These are phyloP conservation scores for Odontothrips loti DNA, from an alignment of 2,888 invertebrate genomes.

Conservation along the genomic window DNA sequence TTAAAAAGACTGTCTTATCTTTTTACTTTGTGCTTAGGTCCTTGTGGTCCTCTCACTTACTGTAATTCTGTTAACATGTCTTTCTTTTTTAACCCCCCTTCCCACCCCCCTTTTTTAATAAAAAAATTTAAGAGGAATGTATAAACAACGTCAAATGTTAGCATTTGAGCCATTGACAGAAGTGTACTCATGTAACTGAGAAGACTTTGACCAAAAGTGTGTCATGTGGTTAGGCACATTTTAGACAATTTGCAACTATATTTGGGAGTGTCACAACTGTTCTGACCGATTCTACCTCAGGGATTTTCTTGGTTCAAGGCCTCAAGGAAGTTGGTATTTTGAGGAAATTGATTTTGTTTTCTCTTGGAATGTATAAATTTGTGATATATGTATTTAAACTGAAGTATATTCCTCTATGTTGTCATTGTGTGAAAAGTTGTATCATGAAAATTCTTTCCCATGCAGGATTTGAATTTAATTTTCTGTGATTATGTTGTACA, in stretches of 20 bases:
- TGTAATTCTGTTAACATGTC: neutral
- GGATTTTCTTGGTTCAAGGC: neutral
- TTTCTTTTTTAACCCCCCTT: neutral
- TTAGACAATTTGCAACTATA: neutral
- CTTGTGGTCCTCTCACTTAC: neutral
- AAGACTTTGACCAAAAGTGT: neutral
- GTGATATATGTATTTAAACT: slow-evolving; percentile 17
- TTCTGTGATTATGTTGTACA: slow-evolving; percentile 13
- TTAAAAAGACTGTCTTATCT: neutral
- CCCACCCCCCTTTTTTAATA: neutral
- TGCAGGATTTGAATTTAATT: neutral
- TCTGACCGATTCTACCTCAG: neutral
- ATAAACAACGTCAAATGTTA: neutral
- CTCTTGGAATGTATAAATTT: neutral
- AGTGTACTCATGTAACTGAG: neutral
- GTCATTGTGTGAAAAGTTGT: neutral
- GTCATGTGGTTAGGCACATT: neutral
- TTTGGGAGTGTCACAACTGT: neutral
- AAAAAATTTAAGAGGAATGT: neutral
- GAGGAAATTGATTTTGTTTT: neutral
- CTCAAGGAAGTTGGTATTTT: neutral
- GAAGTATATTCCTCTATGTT: neutral
- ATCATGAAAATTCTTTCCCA: slow-evolving; percentile 18
- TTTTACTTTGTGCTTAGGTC: neutral
- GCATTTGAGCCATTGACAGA: neutral